Percentiles rank a stretch among this genome's conserved stretches.
Evolutionary conservation across 2,888 invertebrate genomes (phyloP).

Genomic region (Sinotaia quadrata): DNA sequence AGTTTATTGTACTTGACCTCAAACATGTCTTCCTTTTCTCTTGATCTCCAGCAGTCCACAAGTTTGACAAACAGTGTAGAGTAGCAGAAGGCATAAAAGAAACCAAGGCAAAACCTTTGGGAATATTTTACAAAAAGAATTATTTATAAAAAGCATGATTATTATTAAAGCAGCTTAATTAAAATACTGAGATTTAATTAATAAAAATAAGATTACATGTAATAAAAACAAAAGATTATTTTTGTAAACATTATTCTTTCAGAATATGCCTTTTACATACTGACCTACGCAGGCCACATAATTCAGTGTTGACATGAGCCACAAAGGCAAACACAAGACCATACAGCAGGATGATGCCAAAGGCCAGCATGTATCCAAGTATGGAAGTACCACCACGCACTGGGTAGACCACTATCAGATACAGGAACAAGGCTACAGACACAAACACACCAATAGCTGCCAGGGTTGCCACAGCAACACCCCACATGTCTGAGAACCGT

Average conservation of each 20-base stretch:
- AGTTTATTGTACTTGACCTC: constrained; percentile 62
- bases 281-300: constrained; percentile 70
- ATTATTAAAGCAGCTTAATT: not conserved
- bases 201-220: not conserved
- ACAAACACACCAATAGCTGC: constrained; percentile 71
- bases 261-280: not conserved
- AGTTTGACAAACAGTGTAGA: constrained; percentile 73
- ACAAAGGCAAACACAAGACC: constrained; percentile 72
- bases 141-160: not conserved
- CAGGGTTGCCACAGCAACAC: constrained; percentile 66
- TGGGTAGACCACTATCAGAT: constrained; percentile 71
- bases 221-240: not conserved
- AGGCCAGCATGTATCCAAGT: constrained; percentile 72
- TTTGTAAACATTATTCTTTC: not conserved
- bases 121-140: not conserved
- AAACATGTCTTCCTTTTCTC: constrained; percentile 56
- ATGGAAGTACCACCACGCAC: constrained; percentile 70
- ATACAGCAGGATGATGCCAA: constrained; percentile 72
- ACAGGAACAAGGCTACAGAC: constrained; percentile 70
- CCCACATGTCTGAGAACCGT: constrained; percentile 70
- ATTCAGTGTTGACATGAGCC: constrained; percentile 66
- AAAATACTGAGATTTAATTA: not conserved
- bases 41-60: constrained; percentile 71
- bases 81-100: constrained; percentile 72
- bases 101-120: constrained; percentile 70